Base-by-base conservation (phyloP, 2,797 vertebrate species). In the Gallinago solitaria region DNA sequence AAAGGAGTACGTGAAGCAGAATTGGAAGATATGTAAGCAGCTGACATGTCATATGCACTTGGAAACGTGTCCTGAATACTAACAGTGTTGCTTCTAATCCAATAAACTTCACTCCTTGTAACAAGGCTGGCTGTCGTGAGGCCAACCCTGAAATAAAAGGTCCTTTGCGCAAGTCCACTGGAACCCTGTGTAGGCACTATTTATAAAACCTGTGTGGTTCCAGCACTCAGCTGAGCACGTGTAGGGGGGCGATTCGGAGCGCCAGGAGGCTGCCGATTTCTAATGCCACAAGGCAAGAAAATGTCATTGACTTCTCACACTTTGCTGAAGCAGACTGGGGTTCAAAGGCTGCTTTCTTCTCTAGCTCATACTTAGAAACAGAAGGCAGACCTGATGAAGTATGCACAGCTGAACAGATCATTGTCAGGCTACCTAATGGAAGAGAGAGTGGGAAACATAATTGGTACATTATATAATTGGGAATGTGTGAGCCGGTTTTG, bases 41-140 rank as follows among this genome's bases (percentile, higher is more conserved):
- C 94, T 95, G 95, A 90, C 87, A 65, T 95, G 93, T 97, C 97
- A 95, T 93, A 71, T 48, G 87, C 61, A 48, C 94, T 97, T 91
- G 75, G 95, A 93, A 91, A 97, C 80, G 51, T 71, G 85, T 94
- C 92, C 90, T 96, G 94, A 95, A 87, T 87, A 63, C 63, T 83
- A 85, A 87, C 84, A 89, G 61, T 6, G 33, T 48, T 84, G 75
- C 85, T 95, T 96, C 96, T 95, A 83, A 82, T 91, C 83, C 2
- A 25, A 83, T 96, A 92, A 95, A 76, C 78, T 73, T 97, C 95
- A 93, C 47, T 61, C 43, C 51, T 24, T 16, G 28, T 39, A 89
- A 63, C 32, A 35, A 73, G 56, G 54, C 83, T 93, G 73, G 61
- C 87, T 95, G 82, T 67, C 43, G 73, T 15, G 51, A 94, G 94